Percentiles rank a stretch among this genome's conserved stretches.
phyloP scores from a whole-genome alignment of 1,140 invertebrate species.

The Acromyrmex echinatior region DNA sequence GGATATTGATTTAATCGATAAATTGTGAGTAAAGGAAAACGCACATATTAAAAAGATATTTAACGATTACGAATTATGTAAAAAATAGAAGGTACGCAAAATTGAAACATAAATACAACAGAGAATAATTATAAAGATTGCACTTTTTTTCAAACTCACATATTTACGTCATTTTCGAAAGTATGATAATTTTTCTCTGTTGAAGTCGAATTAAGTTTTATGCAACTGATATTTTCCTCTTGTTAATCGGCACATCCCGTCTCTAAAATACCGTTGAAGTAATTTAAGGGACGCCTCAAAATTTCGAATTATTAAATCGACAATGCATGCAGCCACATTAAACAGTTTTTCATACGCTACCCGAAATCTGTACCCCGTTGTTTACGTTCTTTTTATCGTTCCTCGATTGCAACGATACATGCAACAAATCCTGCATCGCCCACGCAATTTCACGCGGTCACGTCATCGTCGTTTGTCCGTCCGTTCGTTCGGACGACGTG shows the following conservation, averaged over 20 bases:
- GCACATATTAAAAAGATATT: neutral
- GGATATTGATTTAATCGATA: neutral
- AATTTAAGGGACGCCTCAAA: neutral
- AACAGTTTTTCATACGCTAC: slow-evolving; percentile 2
- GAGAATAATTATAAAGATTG: neutral
- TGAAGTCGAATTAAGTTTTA: neutral
- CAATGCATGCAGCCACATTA: neutral
- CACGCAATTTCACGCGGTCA: slow-evolving; percentile 49
- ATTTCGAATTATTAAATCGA: neutral
- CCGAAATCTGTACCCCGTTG: neutral
- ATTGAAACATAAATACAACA: neutral
- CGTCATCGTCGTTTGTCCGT: slow-evolving; percentile 23
- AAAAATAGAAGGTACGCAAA: neutral
- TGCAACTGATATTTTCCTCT: neutral
- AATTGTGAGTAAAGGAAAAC: neutral
- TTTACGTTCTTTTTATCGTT: neutral
- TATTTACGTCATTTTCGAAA: neutral
- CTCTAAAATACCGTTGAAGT: neutral
- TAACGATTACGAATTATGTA: neutral
- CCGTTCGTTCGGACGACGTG: slow-evolving; percentile 20
- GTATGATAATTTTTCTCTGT: neutral
- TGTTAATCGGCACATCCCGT: neutral
- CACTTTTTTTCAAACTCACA: neutral
- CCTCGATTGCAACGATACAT: slow-evolving; percentile 22
- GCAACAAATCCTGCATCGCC: slow-evolving; percentile 33